Conservation (phyloP, 2,113 vertebrate genomes). For the Thunnus maccoyii region DNA sequence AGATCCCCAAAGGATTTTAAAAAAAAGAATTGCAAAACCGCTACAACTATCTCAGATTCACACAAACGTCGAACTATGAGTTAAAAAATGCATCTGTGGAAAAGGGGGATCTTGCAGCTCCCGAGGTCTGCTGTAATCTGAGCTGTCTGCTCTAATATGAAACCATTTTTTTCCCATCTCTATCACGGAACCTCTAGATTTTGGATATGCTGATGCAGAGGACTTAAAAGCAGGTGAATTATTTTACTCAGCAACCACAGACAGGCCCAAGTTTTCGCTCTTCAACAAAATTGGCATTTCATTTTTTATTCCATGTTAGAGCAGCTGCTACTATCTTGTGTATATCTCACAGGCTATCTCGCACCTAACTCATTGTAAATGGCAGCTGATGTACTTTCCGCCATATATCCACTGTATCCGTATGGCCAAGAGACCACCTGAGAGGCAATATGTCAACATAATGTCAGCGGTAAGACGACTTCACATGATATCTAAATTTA, state of each 20-base stretch:
- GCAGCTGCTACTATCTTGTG: slow-evolving; percentile 37
- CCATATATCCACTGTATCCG: slow-evolving; percentile 58
- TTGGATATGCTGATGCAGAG: slow-evolving; percentile 9
- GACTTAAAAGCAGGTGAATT: slow-evolving; percentile 33
- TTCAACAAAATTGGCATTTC: not conserved
- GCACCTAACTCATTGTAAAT: slow-evolving; percentile 64
- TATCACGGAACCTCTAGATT: not conserved
- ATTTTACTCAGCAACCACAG: not conserved
- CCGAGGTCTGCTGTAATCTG: not conserved
- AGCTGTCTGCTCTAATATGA: not conserved
- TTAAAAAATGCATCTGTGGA: slow-evolving; percentile 6
- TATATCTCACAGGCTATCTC: slow-evolving; percentile 28
- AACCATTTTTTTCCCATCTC: not conserved
- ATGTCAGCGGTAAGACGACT: slow-evolving; percentile 76
- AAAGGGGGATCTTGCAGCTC: not conserved
- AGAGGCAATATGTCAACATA: slow-evolving; percentile 77
- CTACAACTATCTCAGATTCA: slow-evolving; percentile 37
- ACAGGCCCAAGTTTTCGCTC: slow-evolving; percentile 14
- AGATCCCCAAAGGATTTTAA: slow-evolving; percentile 74
- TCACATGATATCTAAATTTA: slow-evolving; percentile 76
- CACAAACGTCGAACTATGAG: not conserved
- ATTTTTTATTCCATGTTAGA: slow-evolving; percentile 7
- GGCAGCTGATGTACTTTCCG: slow-evolving; percentile 59
- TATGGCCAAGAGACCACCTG: slow-evolving; percentile 73
- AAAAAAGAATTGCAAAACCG: slow-evolving; percentile 26